Evolutionary conservation across 2,797 vertebrate genomes (phyloP).

Genomic region (Arremon brunneinucha): DNA sequence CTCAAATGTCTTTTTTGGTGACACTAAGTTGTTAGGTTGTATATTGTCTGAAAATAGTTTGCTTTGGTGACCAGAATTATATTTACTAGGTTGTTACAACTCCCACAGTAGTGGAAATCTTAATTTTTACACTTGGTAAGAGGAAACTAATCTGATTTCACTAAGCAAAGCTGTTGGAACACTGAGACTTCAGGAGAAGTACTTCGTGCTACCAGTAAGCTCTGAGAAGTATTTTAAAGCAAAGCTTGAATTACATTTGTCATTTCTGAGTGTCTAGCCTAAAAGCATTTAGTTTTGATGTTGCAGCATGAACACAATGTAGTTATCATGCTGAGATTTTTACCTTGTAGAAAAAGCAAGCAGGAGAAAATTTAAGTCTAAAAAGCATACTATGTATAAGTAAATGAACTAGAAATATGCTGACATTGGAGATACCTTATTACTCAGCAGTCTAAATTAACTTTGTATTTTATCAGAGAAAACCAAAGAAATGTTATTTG

Average conservation of each 20-base stretch:
- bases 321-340: neutral
- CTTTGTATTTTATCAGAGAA: neutral
- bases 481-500: neutral
- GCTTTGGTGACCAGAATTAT: neutral
- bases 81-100: neutral
- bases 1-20: neutral
- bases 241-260: conserved; percentile 38
- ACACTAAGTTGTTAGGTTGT: neutral
- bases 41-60: neutral
- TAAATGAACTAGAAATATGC: neutral
- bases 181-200: neutral
- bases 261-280: neutral
- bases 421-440: neutral
- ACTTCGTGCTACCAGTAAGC: neutral
- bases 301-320: neutral
- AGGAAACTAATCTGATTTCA: conserved; percentile 8
- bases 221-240: conserved; percentile 12
- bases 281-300: neutral
- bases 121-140: neutral
- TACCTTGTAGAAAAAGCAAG: neutral
- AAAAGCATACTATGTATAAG: neutral
- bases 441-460: neutral
- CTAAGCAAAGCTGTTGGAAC: neutral
- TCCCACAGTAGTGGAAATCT: neutral
- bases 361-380: neutral